phyloP scores from a whole-genome alignment of 2,888 invertebrate genomes.

The Apamea anceps region DNA sequence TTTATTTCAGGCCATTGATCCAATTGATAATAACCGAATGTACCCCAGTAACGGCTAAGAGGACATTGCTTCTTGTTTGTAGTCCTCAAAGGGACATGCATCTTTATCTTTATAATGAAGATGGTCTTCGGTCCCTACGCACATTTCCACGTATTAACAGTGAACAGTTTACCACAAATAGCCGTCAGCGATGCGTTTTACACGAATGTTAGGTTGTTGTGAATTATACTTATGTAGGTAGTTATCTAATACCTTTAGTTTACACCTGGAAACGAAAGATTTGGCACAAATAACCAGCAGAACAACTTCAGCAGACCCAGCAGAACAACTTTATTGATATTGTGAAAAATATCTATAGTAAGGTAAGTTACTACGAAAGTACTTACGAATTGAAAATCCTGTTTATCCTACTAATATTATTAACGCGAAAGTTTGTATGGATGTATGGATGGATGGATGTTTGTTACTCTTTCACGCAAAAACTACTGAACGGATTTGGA shows the following conservation, averaged over 20 bases:
- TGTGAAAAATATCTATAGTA: not conserved
- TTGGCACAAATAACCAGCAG: no score
- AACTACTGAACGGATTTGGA: no score
- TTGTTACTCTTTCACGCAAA: no score
- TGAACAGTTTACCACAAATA: not conserved
- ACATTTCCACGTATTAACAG: not conserved
- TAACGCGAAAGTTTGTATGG: no score
- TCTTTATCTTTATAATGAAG: not conserved
- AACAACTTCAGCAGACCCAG: no score
- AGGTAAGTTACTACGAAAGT: not conserved
- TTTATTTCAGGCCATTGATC: no score
- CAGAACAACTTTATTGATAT: not conserved
- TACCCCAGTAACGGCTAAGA: not conserved
- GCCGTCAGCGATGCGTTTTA: constrained; percentile 16
- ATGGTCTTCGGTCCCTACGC: not conserved
- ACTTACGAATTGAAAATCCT: not conserved
- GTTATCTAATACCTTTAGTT: constrained; percentile 11
- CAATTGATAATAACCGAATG: not conserved
- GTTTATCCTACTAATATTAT: no score
- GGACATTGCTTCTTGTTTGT: not conserved
- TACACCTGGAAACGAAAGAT: not conserved
- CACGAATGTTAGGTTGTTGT: not conserved
- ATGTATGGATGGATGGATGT: no score
- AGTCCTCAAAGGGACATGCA: not conserved
- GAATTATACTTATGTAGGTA: constrained; percentile 4